These are phyloP conservation scores for Parnassius glacialis DNA, from an alignment of 2,888 invertebrate genomes.

Conservation along the genomic window DNA sequence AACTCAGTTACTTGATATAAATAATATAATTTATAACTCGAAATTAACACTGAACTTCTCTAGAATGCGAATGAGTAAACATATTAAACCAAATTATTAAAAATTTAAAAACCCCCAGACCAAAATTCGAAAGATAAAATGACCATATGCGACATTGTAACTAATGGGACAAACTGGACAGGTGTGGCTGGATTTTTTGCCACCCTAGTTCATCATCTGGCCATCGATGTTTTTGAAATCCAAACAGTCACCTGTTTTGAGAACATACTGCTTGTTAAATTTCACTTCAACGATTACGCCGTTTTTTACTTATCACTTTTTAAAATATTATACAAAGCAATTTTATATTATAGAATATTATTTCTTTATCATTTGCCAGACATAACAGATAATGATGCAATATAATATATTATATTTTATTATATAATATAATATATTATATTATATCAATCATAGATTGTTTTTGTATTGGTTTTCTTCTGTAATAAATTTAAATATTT, in stretches of 20 bases:
- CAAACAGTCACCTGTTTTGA: conserved; percentile 21
- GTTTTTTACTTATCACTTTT: background rate
- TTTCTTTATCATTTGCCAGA: too few species aligned
- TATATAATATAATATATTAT: too few species aligned
- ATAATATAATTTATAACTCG: too few species aligned
- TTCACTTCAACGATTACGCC: conserved; percentile 18
- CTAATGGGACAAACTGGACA: conserved; percentile 35
- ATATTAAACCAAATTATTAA: conserved; percentile 1
- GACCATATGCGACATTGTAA: conserved; percentile 13
- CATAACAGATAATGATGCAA: too few species aligned
- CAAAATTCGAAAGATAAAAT: background rate
- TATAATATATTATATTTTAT: too few species aligned
- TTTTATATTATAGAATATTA: too few species aligned
- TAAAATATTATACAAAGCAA: too few species aligned
- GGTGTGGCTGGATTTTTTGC: conserved; percentile 54
- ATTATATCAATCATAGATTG: too few species aligned
- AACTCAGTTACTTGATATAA: too few species aligned
- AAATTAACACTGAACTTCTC: too few species aligned
- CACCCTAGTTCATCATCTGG: conserved; percentile 61
- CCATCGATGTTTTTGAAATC: conserved; percentile 23
- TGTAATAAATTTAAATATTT: too few species aligned
- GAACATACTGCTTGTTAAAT: conserved; percentile 15
- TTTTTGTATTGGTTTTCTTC: too few species aligned
- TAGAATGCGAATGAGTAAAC: background rate
- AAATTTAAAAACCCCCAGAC: conserved; percentile 7